phyloP scores from a whole-genome alignment of 1,140 invertebrate species.

The Paramacrobiotus metropolitanus region DNA sequence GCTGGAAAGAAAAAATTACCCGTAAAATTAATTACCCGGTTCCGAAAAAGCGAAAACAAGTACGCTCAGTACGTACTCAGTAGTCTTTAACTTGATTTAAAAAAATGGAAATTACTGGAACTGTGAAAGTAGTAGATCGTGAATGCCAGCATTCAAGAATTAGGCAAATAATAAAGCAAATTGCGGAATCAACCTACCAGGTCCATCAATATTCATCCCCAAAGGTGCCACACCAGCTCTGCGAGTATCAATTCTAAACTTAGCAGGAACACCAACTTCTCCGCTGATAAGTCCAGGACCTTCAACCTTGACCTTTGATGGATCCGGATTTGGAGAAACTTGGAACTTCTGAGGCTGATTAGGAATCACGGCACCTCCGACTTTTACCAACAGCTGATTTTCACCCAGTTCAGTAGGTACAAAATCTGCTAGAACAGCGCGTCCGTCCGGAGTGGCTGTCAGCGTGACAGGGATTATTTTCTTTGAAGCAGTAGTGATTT shows the following conservation, averaged over 20 bases:
- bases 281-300: slow-evolving; percentile 44
- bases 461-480: slow-evolving; percentile 13
- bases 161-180: no score
- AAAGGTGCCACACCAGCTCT: slow-evolving; percentile 45
- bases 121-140: no score
- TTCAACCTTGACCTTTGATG: slow-evolving; percentile 34
- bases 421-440: slow-evolving; percentile 52
- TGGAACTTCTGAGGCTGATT: slow-evolving; percentile 36
- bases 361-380: slow-evolving; percentile 39
- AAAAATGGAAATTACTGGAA: no score
- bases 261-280: slow-evolving; percentile 38
- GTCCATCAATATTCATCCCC: slow-evolving; percentile 53
- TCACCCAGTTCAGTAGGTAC: slow-evolving; percentile 56
- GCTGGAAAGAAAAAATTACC: no score
- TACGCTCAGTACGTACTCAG: no score
- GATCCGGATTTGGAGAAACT: slow-evolving; percentile 37
- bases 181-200: no score
- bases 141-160: no score
- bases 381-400: slow-evolving; percentile 42
- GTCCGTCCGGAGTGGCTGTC: slow-evolving; percentile 38
- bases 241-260: slow-evolving; percentile 53
- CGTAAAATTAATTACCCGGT: no score
- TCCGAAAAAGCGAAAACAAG: no score
- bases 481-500: slow-evolving; percentile 18
- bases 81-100: no score